A percentile compares a stretch with the other conserved stretches of the same genome.
phyloP scores from a whole-genome alignment of 2,888 invertebrate genomes.

The Hymenopus coronatus region DNA sequence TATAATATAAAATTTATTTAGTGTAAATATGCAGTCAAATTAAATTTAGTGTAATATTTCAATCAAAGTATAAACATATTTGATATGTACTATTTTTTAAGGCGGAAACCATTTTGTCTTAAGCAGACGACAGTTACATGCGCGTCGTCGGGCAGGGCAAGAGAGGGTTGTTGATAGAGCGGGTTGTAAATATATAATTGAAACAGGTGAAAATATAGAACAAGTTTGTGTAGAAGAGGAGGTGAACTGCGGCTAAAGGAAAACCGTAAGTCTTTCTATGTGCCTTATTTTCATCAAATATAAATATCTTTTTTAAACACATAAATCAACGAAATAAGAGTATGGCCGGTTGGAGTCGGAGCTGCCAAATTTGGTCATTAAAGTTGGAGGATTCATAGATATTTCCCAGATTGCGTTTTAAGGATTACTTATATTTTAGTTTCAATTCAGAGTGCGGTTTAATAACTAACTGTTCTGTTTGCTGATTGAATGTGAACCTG shows the following conservation, averaged over 20 bases:
- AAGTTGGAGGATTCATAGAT: neutral
- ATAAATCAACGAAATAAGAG: neutral
- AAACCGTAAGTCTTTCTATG: neutral
- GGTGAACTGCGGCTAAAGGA: neutral
- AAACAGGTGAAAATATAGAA: neutral
- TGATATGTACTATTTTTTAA: slow-evolving; percentile 5
- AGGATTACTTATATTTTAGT: neutral
- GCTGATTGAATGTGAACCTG: no score
- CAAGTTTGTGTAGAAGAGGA: neutral
- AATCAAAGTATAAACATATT: neutral
- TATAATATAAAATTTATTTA: neutral
- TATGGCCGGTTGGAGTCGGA: neutral
- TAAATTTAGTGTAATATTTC: neutral
- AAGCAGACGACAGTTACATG: neutral
- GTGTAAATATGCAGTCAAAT: neutral
- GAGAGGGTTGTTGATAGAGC: neutral
- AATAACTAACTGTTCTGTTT: neutral
- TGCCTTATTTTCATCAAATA: neutral
- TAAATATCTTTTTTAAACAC: neutral
- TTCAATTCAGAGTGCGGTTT: neutral
- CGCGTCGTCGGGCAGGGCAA: slow-evolving; percentile 16
- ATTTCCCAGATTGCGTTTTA: neutral
- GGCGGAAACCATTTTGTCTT: neutral
- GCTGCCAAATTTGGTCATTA: neutral
- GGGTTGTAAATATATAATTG: neutral